Conservation (phyloP, 2,797 vertebrate genomes). For the Balearica regulorum region DNA sequence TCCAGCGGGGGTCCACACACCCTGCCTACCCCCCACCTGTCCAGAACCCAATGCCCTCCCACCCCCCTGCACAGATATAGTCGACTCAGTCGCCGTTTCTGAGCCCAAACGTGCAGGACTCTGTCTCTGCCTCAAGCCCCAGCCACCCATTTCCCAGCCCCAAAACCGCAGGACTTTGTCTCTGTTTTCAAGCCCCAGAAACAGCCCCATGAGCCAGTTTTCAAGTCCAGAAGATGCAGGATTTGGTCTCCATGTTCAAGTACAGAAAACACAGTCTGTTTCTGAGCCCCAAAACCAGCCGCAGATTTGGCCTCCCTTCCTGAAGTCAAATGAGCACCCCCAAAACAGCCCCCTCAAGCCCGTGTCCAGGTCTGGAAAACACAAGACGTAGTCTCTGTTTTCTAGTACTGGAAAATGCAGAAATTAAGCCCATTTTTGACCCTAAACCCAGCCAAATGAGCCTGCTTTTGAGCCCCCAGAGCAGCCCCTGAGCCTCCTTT, state of each 20-base stretch:
- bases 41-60: too few relatives aligned
- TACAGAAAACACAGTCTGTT: not conserved
- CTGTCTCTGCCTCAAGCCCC: too few relatives aligned
- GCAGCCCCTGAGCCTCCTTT: not conserved
- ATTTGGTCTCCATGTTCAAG: not conserved
- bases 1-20: too few relatives aligned
- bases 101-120: not conserved
- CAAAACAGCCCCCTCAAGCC: fast-evolving
- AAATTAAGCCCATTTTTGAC: not conserved
- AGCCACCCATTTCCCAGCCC: fast-evolving
- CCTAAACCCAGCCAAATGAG: not conserved
- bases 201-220: not conserved
- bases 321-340: not conserved
- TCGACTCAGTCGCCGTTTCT: fast-evolving
- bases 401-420: not conserved
- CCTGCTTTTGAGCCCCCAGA: not conserved
- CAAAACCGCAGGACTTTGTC: fast-evolving
- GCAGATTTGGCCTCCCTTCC: not conserved
- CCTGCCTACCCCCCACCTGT: too few relatives aligned
- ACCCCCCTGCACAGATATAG: not conserved
- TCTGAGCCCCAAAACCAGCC: not conserved
- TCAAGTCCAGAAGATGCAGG: not conserved
- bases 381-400: not conserved
- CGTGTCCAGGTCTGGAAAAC: not conserved
- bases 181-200: not conserved